Evolutionary conservation across 53 echinoderm and acorn worm species (phyloP).

Genomic region (Henricia sp.): DNA sequence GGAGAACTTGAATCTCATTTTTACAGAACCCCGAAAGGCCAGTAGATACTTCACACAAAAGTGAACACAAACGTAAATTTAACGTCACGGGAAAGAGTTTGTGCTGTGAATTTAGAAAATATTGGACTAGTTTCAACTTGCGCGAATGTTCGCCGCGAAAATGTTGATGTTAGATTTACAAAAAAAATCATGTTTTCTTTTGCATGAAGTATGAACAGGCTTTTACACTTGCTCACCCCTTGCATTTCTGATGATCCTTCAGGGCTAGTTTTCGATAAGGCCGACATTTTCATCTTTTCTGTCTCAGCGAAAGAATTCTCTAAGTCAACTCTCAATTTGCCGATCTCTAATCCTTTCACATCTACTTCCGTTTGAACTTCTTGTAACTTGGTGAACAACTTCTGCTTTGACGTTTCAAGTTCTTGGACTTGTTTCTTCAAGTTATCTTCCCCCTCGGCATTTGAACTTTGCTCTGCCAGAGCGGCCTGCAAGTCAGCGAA

Average conservation of each 20-base stretch:
- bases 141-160: too few species aligned
- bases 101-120: too few species aligned
- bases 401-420: slow-evolving; percentile 73
- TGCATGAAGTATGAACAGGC: too few species aligned
- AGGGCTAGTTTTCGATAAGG: background rate
- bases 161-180: too few species aligned
- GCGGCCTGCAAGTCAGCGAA: slow-evolving; percentile 75
- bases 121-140: too few species aligned
- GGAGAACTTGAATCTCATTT: too few species aligned
- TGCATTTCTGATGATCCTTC: background rate
- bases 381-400: slow-evolving; percentile 70
- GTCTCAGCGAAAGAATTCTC: slow-evolving; percentile 61
- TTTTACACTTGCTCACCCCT: too few species aligned
- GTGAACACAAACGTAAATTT: too few species aligned
- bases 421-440: slow-evolving; percentile 62
- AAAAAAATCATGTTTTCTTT: too few species aligned
- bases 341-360: slow-evolving; percentile 52
- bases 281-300: slow-evolving; percentile 53
- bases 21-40: too few species aligned
- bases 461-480: slow-evolving; percentile 57
- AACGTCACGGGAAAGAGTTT: too few species aligned
- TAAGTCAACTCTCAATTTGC: slow-evolving; percentile 37
- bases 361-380: slow-evolving; percentile 72
- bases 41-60: too few species aligned
- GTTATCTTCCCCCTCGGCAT: slow-evolving; percentile 40